These are phyloP conservation scores for Sesia apiformis DNA, from an alignment of 2,888 invertebrate genomes.

Conservation along the genomic window DNA sequence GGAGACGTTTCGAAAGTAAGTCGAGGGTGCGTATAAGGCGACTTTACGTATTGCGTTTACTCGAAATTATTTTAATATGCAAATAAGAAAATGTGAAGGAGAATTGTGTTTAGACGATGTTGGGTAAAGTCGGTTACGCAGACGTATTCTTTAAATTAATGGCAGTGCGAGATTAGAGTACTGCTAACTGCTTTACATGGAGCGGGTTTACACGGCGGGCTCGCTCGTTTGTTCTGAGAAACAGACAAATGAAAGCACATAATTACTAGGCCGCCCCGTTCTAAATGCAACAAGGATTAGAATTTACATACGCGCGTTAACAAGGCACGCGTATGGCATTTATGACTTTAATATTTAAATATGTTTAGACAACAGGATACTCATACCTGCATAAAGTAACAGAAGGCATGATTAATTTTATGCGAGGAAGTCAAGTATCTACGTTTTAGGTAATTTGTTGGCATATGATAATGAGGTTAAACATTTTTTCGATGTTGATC, in stretches of 20 bases:
- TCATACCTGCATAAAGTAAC: slow-evolving; percentile 10
- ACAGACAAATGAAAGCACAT: slow-evolving; percentile 73
- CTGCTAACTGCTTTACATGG: slow-evolving; percentile 72
- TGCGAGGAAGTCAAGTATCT: not conserved
- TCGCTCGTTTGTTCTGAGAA: slow-evolving; percentile 65
- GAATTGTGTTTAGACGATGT: slow-evolving; percentile 69
- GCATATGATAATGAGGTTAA: not conserved
- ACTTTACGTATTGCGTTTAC: slow-evolving; percentile 69
- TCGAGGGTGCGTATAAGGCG: slow-evolving; percentile 42
- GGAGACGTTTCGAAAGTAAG: slow-evolving; percentile 32
- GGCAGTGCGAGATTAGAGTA: slow-evolving; percentile 69
- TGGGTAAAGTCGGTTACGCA: slow-evolving; percentile 62
- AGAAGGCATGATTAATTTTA: not conserved
- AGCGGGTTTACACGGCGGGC: slow-evolving; percentile 55
- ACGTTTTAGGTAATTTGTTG: not conserved
- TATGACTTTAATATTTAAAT: slow-evolving; percentile 66
- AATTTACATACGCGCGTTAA: slow-evolving; percentile 68
- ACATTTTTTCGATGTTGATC: slow-evolving; percentile 28
- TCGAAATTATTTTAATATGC: slow-evolving; percentile 75
- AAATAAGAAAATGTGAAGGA: slow-evolving; percentile 73
- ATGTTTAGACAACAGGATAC: slow-evolving; percentile 17
- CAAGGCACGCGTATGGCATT: slow-evolving; percentile 67
- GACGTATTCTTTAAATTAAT: slow-evolving; percentile 74
- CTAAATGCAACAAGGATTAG: slow-evolving; percentile 72
- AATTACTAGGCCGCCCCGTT: slow-evolving; percentile 71